phyloP scores from a whole-genome alignment of 2,113 vertebrate species.

The Ceyx margarethae region DNA sequence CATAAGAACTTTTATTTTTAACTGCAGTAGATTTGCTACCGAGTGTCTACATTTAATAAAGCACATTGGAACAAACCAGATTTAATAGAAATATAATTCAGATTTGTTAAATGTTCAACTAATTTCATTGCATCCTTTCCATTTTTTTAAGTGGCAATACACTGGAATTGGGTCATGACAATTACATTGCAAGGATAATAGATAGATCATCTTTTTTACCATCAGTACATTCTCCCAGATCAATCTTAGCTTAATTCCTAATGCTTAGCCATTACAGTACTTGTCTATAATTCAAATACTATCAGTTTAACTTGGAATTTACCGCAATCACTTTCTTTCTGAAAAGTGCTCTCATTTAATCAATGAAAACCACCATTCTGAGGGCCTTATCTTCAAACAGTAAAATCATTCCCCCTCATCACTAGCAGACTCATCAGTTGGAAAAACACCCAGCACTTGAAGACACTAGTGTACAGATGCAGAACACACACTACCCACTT shows the following conservation, averaged over 20 bases:
- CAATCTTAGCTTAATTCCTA: not conserved
- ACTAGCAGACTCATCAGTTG: not conserved
- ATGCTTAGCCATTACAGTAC: not conserved
- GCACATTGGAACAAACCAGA: not conserved
- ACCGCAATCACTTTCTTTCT: not conserved
- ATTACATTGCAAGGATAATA: not conserved
- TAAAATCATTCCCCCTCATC: constrained; percentile 11
- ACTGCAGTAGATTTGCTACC: constrained; percentile 11
- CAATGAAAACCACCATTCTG: not conserved
- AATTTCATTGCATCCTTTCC: constrained; percentile 4
- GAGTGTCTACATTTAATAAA: constrained; percentile 1
- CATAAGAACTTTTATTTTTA: constrained; percentile 59
- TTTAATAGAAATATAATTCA: constrained; percentile 9
- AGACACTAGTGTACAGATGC: not conserved
- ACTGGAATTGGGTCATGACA: not conserved
- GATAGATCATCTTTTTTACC: not conserved
- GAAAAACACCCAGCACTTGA: constrained; percentile 27
- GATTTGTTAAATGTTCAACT: not conserved
- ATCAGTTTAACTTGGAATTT: constrained; percentile 20
- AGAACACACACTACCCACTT: not conserved
- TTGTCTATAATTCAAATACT: constrained; percentile 15
- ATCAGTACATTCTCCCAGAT: not conserved
- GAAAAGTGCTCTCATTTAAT: constrained; percentile 25
- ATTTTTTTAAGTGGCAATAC: not conserved
- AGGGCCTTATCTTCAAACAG: constrained; percentile 2